Base-by-base conservation (phyloP, 2,888 invertebrate genomes). In the Lasioglossum calceatum region DNA sequence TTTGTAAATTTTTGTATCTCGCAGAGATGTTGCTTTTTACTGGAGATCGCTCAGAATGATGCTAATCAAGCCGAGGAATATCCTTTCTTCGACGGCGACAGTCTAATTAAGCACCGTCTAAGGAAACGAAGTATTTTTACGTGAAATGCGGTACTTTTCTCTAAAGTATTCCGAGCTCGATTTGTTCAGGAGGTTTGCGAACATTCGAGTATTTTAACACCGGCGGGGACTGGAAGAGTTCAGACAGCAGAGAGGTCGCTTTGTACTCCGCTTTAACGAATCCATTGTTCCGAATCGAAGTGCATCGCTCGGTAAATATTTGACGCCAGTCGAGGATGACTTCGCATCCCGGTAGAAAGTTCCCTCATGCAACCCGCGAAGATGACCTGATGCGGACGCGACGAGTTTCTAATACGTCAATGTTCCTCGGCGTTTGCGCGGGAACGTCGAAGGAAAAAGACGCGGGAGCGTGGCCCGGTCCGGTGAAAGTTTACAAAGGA, bases 401-500 rank as follows among this genome's bases (percentile, higher is more conserved):
- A 27, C 70, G 44, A 70, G 70, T 81, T 81, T 81, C 75, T 80
- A 74, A 74, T 80, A 81, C 81, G 36, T 74, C 74, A 27, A 71
- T 76, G 39, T 70, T 81, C 10, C 67, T 70, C 67, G 67, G 67
- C 32, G 42, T 72, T 76, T n/a, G 77, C 73, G 44, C 36, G 39
- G 23, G 10, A 42, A 3, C 77, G 36, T 7, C 16, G 47, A 3
- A 7, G 47, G 64, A 27, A 80, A 80, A 32, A 73, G 64, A 32
- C 19, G 58, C 47, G 67, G 47, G 74, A 75, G 19, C 77, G 7
- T 47, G 50, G 77, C 27, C 77, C 77, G 70, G 70, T 42, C 80
- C 81, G 82, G 90, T 89, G 90, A 91, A 91, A 91, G 89, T 91
- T 86, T 87, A 87, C 90, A 91, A 91, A 90, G 88, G 88, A 90